Evolutionary conservation across 2,113 vertebrate species (phyloP).

Genomic region (Paradoxurus hermaphroditus): DNA sequence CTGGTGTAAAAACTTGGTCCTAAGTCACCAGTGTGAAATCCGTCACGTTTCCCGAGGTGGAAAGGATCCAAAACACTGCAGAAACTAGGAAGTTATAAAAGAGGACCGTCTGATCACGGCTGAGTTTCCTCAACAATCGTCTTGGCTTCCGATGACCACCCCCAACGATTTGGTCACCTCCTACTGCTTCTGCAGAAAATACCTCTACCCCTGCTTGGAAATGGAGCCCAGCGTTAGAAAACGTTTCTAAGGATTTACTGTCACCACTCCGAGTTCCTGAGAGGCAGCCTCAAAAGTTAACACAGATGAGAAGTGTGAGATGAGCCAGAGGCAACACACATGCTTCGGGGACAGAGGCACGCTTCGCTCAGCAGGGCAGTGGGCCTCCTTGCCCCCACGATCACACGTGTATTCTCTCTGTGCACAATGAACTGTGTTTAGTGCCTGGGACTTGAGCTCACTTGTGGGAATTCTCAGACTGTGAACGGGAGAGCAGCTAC

Average conservation of each 20-base stretch:
- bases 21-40: background rate
- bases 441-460: background rate
- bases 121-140: slow-evolving; percentile 23
- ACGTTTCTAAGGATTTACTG: background rate
- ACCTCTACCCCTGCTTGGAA: background rate
- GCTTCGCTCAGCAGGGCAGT: background rate
- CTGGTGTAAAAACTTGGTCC: background rate
- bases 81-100: background rate
- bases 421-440: background rate
- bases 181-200: slow-evolving; percentile 6
- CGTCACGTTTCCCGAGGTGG: background rate
- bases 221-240: background rate
- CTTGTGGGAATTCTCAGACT: background rate
- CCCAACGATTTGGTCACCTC: background rate
- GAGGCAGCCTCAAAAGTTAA: background rate
- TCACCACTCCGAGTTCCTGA: background rate
- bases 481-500: background rate
- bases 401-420: background rate
- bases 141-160: background rate
- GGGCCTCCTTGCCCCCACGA: background rate
- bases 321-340: background rate
- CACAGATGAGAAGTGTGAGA: background rate
- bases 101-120: background rate
- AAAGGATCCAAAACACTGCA: background rate
- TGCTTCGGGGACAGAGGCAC: background rate